Conservation (phyloP, 2,888 invertebrate species). For the Vesta saturnalis region DNA sequence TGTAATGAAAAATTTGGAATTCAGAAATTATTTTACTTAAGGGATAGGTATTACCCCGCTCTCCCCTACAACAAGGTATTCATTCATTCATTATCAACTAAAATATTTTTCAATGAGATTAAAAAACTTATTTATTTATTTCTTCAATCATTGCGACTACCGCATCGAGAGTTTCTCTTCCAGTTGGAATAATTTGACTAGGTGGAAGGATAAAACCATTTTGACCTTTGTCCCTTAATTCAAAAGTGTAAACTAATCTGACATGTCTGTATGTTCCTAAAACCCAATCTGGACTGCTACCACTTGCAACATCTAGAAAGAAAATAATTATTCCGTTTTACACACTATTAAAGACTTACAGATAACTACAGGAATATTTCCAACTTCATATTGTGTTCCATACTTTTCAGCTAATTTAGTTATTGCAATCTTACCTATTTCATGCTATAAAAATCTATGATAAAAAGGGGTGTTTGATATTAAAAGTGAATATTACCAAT, state of each 20-base stretch:
- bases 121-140: no score
- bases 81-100: no score
- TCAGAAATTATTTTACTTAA: no score
- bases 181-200: conserved; percentile 71
- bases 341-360: conserved; percentile 58
- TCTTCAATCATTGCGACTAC: conserved; percentile 59
- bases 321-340: not conserved
- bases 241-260: conserved; percentile 72
- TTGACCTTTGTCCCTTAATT: conserved; percentile 70
- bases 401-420: conserved; percentile 56
- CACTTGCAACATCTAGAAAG: conserved; percentile 60
- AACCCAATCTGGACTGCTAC: conserved; percentile 76
- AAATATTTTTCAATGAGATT: no score
- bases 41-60: no score
- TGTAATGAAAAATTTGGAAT: no score
- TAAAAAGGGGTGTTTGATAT: not conserved
- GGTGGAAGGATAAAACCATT: conserved; percentile 77
- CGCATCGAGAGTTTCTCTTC: conserved; percentile 71
- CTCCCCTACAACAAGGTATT: no score
- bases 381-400: conserved; percentile 61
- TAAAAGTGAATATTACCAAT: conserved; percentile 59
- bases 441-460: conserved; percentile 47
- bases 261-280: conserved; percentile 67
- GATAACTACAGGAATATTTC: conserved; percentile 63
- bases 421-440: conserved; percentile 56